phyloP scores from a whole-genome alignment of 2,888 invertebrate species.

The Pachymerium ferrugineum region DNA sequence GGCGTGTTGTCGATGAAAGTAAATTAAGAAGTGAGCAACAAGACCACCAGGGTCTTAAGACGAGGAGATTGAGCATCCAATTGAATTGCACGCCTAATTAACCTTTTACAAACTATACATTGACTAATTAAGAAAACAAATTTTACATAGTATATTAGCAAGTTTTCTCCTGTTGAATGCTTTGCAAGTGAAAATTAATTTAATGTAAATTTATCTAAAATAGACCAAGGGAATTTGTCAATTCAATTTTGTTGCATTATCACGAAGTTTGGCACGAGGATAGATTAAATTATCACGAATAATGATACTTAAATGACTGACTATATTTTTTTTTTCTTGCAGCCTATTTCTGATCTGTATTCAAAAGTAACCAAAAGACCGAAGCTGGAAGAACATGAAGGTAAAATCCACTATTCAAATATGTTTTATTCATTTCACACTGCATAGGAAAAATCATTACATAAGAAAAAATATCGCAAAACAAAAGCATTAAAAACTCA shows the following conservation, averaged over 20 bases:
- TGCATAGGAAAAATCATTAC: too few species aligned
- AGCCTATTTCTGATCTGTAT: conserved; percentile 6
- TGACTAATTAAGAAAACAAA: neutral
- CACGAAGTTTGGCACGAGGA: too few species aligned
- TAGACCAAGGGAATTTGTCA: neutral
- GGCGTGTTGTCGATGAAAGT: conserved; percentile 19
- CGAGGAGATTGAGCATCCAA: neutral
- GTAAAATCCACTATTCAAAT: too few species aligned
- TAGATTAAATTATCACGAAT: neutral
- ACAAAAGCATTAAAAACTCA: too few species aligned
- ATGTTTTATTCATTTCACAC: too few species aligned
- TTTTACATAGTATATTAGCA: neutral
- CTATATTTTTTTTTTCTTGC: neutral
- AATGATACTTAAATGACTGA: neutral
- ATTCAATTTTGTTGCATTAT: neutral
- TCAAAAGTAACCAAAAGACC: conserved; percentile 1
- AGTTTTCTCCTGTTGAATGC: neutral
- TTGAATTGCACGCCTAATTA: conserved; percentile 23
- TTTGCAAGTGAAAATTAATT: neutral
- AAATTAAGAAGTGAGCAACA: conserved; percentile 15
- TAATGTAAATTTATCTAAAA: neutral
- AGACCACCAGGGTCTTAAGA: conserved; percentile 15
- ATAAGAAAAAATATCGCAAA: too few species aligned
- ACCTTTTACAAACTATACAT: conserved; percentile 15
- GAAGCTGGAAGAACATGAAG: conserved; percentile 18